These are phyloP conservation scores for Chaitophorus viminalis DNA, from an alignment of 2,888 invertebrate species.

Conservation along the genomic window DNA sequence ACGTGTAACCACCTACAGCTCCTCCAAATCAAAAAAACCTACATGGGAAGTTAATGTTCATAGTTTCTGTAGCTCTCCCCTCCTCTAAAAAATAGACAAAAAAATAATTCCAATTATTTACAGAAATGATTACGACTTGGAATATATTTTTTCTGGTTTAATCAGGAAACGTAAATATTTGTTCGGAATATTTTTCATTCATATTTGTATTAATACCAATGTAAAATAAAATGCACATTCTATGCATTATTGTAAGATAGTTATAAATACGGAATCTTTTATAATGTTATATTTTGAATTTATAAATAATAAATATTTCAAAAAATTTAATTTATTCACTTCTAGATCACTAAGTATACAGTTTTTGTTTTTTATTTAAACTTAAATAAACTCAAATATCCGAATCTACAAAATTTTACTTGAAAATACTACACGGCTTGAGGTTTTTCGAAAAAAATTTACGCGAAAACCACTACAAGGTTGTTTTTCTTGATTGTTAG, in stretches of 20 bases:
- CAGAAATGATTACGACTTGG: background rate
- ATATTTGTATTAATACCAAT: too few relatives aligned
- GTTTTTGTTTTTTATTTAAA: background rate
- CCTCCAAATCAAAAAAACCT: too few relatives aligned
- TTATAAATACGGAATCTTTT: background rate
- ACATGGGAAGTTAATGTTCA: too few relatives aligned
- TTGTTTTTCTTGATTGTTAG: background rate
- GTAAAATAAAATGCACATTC: too few relatives aligned
- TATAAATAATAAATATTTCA: background rate
- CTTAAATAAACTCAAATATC: slow-evolving; percentile 10
- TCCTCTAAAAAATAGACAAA: too few relatives aligned
- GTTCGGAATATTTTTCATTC: too few relatives aligned
- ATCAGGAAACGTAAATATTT: background rate
- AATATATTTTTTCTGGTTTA: background rate
- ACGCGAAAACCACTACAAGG: background rate
- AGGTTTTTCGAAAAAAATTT: background rate
- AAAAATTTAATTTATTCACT: background rate
- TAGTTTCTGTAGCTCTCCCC: too few relatives aligned
- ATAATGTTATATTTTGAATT: background rate
- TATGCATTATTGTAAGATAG: too few relatives aligned
- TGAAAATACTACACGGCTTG: background rate
- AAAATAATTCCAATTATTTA: background rate
- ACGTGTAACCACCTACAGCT: too few relatives aligned
- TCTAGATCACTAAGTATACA: background rate
- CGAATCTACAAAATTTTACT: background rate